Base-by-base conservation (phyloP, 1,140 invertebrate species). In the Acromyrmex heyeri region DNA sequence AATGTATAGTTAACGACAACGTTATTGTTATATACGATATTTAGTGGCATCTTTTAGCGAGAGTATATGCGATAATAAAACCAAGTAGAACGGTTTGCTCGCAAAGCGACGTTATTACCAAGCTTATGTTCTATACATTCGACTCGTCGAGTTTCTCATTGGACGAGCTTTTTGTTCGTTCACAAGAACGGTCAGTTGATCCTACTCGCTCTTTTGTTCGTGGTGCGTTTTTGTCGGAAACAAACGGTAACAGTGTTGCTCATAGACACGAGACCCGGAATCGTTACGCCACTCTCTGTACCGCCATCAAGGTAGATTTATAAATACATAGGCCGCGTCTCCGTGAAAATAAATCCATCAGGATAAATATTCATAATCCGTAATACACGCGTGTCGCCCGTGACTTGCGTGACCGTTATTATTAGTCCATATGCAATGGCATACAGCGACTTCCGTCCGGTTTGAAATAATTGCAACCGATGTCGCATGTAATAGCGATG, bases 281-380 rank as follows among this genome's bases (percentile, higher is more conserved):
- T 83, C 55, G 57, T 73, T 82, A 81, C 38, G 38, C 53, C 18
- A 48, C 16, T 72, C 2, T 4, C 14, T 50, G 6, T 72, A 14
- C 12, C 50, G 55, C 72, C 53, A 5, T 24, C 44, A 75, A 38
- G 38, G 57, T 83, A 5, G 21, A 83, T 73, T 83, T 83, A 83
- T 61, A 83, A 61, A 83, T 75, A 75, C 24, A 82, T 38, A 18
- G 18, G 55, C 55, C 55, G 55, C 55, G n/a, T 55, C 69, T 38
- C 24, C 12, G 18, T 21, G 38, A 38, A 75, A 77, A 79, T 85
- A 85, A 77, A 85, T 85, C 62, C 48, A 27, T 79, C 83, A 27
- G 61, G 48, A 85, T 85, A 67, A 76, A 85, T 85, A 85, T 85
- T 79, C 61, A 79, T 85, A 64, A 83, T 79, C 30, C 48, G 14